Evolutionary conservation across 2,888 invertebrate genomes (phyloP), one percentile per base, ranked within the genome.

Genomic region (Acanthosepion pharaonis): DNA sequence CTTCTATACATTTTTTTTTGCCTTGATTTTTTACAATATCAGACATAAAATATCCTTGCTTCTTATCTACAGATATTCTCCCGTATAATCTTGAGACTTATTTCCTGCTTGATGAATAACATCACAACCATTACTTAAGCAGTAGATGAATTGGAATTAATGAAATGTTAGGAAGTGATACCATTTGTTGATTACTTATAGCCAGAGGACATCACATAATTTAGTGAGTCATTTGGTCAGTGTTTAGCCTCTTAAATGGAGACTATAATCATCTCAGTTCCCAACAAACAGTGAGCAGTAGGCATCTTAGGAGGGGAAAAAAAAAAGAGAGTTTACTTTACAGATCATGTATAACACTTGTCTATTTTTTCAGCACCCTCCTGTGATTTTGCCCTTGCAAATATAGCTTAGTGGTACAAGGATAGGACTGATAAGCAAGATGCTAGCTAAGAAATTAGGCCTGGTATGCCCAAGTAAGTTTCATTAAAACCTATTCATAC

Each of bases 121-220:
- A 78, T 78, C 33, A 33, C 78, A 78, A 33, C 78, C n/a, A 59
- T 59, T 23, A 59, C 78, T 78, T n/a, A 78, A 78, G n/a, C n/a
- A 33, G 33, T 78, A 4, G 9, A 78, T 78, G 78, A 78, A 78
- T 78, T 78, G 78, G 33, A 78, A 78, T 78, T 78, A 78, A 78
- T 78, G 78, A 78, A 78, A 78, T n/a, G 78, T 33, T n/a, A 78
- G 78, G 78, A 78, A 78, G 78, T 78, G 78, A 78, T n/a, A n/a
- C 78, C 18, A 78, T 78, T 78, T 78, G 78, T n/a, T n/a, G 78
- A 78, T 78, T 78, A 78, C 78, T 78, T 78, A 15, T 78, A 78
- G 78, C 78, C 78, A 78, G 78, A 78, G 78, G 78, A 78, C 78
- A 78, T 78, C 78, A 78, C 78, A 78, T 78, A n/a, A 78, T 33